phyloP scores from a whole-genome alignment of 2,797 vertebrate species.

The Agapornis canus region DNA sequence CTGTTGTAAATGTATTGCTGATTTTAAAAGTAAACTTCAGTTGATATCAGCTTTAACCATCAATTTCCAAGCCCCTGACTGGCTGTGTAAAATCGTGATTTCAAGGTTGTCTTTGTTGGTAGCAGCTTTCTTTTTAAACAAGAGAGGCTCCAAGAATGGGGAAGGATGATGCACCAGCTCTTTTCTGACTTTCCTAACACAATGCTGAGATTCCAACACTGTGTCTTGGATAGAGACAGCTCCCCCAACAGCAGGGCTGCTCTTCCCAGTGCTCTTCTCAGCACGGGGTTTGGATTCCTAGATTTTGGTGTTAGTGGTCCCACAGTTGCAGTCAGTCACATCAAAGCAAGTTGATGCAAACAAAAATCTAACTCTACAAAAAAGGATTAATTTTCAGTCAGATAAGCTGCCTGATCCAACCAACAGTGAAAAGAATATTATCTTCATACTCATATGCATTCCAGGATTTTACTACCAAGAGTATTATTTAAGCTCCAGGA shows the following conservation, averaged over 20 bases:
- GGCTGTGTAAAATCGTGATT: neutral
- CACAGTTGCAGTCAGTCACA: too few species aligned
- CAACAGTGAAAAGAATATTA: neutral
- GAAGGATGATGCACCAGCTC: neutral
- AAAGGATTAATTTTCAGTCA: neutral
- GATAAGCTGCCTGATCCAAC: neutral
- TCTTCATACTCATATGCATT: neutral
- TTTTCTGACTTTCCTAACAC: neutral
- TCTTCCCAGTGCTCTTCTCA: neutral
- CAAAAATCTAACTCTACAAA: neutral
- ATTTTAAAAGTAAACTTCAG: neutral
- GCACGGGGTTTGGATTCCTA: neutral
- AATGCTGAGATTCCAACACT: neutral
- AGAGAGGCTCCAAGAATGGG: neutral
- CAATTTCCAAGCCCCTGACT: neutral
- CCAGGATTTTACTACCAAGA: neutral
- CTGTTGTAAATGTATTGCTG: neutral
- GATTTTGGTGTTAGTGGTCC: neutral
- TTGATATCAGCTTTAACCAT: neutral
- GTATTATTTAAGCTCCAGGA: neutral
- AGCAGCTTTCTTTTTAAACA: neutral
- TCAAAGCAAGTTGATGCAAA: neutral
- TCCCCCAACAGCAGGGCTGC: neutral
- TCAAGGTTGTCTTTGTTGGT: neutral
- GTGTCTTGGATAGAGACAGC: accelerated